phyloP scores from a whole-genome alignment of 2,888 invertebrate genomes.

The Stenichneumon culpator region DNA sequence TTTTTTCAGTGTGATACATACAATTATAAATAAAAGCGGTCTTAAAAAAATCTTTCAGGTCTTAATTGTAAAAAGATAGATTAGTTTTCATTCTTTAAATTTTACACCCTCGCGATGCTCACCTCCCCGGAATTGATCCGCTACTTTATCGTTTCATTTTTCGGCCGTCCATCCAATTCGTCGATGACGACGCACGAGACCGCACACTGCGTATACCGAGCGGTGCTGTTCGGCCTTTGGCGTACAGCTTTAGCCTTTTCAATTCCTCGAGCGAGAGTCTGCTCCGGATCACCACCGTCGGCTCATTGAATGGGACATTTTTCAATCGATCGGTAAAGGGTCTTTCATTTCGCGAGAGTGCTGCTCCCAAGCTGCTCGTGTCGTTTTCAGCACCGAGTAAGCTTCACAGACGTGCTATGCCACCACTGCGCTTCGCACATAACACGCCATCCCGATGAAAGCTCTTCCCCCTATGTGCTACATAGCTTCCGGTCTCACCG shows the following conservation, averaged over 20 bases:
- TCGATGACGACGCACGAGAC: neutral
- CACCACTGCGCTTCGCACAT: conserved; percentile 33
- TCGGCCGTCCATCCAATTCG: neutral
- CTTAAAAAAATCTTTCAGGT: no score
- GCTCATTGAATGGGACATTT: conserved; percentile 48
- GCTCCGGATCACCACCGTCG: conserved; percentile 14
- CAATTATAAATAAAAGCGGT: no score
- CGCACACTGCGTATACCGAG: neutral
- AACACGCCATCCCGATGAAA: conserved; percentile 46
- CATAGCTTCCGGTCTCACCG: conserved; percentile 17
- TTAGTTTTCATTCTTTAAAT: neutral
- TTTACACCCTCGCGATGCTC: neutral
- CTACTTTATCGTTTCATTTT: conserved; percentile 11
- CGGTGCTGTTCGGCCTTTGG: conserved; percentile 27
- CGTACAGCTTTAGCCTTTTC: conserved; percentile 41
- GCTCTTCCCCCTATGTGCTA: conserved; percentile 24
- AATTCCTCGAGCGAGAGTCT: conserved; percentile 7
- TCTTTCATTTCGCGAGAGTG: conserved; percentile 47
- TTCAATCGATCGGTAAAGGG: conserved; percentile 41
- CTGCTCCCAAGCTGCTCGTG: conserved; percentile 28
- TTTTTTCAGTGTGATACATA: no score
- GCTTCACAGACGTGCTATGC: conserved; percentile 19
- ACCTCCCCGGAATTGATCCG: neutral
- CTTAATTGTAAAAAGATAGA: no score
- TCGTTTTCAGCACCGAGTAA: conserved; percentile 45